Conservation (phyloP, 2,113 vertebrate genomes). For the Isichthys henryi region DNA sequence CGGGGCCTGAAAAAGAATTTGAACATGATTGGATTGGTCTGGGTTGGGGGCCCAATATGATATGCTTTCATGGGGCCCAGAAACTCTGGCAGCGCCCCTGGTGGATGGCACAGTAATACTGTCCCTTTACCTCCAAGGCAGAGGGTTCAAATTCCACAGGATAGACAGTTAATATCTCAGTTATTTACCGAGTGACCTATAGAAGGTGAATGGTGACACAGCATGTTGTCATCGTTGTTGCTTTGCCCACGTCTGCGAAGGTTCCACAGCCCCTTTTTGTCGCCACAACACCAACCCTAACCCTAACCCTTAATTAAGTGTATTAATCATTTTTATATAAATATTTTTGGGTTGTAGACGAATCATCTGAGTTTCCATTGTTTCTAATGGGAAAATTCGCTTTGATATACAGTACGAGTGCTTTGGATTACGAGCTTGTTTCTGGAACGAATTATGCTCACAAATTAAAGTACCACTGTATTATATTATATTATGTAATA, state of each 20-base stretch:
- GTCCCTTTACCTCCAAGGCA: background rate
- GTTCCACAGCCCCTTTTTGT: background rate
- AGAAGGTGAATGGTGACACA: background rate
- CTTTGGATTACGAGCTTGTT: no score
- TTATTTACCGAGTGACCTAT: background rate
- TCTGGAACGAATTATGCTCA: no score
- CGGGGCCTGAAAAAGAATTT: background rate
- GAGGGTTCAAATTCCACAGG: background rate
- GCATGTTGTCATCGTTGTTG: background rate
- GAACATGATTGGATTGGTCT: background rate
- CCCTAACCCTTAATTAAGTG: no score
- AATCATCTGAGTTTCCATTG: no score
- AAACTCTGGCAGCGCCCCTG: background rate
- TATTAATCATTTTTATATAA: no score
- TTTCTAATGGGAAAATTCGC: no score
- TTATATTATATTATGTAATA: no score
- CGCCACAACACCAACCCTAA: background rate
- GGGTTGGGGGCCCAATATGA: background rate
- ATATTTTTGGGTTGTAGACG: no score
- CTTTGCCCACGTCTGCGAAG: background rate
- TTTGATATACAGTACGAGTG: no score
- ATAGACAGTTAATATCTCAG: background rate
- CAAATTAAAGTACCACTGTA: no score
- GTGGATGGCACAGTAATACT: background rate
- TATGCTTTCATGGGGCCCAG: background rate